Percentiles rank a stretch among this genome's conserved stretches.
Conservation (phyloP, 2,797 vertebrate genomes). For the Meda fulgida region DNA sequence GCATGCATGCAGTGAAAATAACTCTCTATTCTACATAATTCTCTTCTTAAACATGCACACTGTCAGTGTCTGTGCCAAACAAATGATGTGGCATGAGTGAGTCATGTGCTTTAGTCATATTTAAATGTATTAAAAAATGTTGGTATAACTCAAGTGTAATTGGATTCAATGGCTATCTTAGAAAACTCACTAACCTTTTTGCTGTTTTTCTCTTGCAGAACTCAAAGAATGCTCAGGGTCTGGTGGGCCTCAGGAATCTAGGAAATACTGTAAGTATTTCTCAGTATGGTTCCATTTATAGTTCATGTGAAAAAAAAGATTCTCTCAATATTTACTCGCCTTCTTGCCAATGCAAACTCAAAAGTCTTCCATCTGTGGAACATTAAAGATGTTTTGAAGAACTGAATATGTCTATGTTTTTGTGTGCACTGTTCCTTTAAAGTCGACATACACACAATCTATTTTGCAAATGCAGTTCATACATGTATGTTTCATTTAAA, state of each 20-base stretch:
- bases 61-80: constrained; percentile 4
- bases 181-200: constrained; percentile 15
- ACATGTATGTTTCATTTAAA: background rate
- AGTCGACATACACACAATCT: background rate
- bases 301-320: background rate
- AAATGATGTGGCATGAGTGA: background rate
- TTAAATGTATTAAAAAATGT: background rate
- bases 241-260: constrained; percentile 93
- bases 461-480: background rate
- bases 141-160: background rate
- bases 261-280: constrained; percentile 91
- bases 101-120: constrained; percentile 18
- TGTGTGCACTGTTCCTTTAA: background rate
- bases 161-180: background rate
- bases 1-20: background rate
- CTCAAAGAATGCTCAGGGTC: constrained; percentile 88
- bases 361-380: background rate
- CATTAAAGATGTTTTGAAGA: background rate
- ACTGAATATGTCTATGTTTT: background rate
- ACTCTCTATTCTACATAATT: background rate
- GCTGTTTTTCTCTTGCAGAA: constrained; percentile 74
- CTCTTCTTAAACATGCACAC: constrained; percentile 2
- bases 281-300: background rate
- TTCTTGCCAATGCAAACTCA: background rate
- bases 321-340: background rate